These are phyloP conservation scores for Oscarella lobularis DNA, from an alignment of 37 sponge, comb jelly and placozoan species.

Conservation along the genomic window DNA sequence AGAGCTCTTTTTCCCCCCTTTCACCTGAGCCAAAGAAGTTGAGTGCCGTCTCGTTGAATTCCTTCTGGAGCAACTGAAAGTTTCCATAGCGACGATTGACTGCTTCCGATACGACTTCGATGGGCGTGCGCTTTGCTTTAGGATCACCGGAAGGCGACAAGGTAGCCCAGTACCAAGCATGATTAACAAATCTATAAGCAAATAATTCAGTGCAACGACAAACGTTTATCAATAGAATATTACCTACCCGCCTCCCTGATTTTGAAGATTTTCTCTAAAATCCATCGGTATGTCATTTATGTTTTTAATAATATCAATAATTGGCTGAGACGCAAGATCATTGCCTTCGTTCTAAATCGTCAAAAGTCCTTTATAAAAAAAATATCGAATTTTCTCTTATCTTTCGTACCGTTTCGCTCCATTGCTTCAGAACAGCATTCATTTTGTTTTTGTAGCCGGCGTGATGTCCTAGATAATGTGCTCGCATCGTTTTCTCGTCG, in stretches of 20 bases:
- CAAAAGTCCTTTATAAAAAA: too few species aligned
- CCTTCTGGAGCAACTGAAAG: conserved; percentile 18
- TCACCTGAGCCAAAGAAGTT: conserved; percentile 70
- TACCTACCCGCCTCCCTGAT: conserved; percentile 69
- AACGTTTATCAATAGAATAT: too few species aligned
- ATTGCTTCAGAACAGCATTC: conserved; percentile 42
- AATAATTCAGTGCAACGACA: too few species aligned
- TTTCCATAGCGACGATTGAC: neutral
- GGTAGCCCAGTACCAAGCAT: conserved; percentile 57
- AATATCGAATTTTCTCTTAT: too few species aligned
- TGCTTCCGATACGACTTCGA: neutral
- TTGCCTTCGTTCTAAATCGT: too few species aligned
- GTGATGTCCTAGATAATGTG: conserved; percentile 73
- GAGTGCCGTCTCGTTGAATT: conserved; percentile 23
- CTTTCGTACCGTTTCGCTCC: conserved; percentile 37
- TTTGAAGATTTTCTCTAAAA: conserved; percentile 26
- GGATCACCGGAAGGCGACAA: conserved; percentile 22
- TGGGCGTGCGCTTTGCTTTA: neutral
- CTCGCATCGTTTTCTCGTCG: conserved; percentile 39
- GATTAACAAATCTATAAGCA: conserved; percentile 69
- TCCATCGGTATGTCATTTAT: too few species aligned
- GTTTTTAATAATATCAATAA: too few species aligned
- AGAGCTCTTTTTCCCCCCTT: neutral
- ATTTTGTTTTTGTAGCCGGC: conserved; percentile 52
- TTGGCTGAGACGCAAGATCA: too few species aligned